These are phyloP conservation scores for Callorhinus ursinus DNA, from an alignment of 2,113 vertebrate species.

Conservation along the genomic window DNA sequence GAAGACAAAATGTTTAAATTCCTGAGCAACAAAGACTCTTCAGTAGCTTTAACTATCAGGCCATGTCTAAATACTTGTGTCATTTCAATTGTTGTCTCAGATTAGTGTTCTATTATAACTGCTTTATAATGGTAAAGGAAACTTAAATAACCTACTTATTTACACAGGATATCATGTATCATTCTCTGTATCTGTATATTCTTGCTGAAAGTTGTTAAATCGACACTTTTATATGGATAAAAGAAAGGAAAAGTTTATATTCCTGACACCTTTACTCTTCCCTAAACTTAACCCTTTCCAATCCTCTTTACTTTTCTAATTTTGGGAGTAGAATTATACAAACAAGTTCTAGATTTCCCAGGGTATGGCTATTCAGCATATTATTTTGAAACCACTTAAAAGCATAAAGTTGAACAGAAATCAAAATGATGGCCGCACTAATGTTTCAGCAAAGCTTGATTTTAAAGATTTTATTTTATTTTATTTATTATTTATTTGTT, in stretches of 20 bases:
- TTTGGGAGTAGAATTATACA: background rate
- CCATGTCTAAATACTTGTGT: background rate
- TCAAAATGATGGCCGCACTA: background rate
- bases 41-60: background rate
- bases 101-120: background rate
- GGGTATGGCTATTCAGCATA: background rate
- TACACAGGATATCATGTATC: background rate
- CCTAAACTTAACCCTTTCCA: background rate
- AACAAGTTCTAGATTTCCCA: background rate
- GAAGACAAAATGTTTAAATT: background rate
- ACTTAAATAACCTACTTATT: background rate
- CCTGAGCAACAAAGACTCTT: background rate
- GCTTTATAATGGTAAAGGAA: background rate
- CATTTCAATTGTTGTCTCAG: background rate
- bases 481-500: background rate
- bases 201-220: background rate
- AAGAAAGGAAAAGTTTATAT: background rate
- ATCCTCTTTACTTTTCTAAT: background rate
- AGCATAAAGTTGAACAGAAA: background rate
- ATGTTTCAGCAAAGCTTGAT: background rate
- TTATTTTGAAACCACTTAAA: background rate
- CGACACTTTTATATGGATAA: background rate
- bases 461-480: background rate
- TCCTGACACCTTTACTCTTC: background rate
- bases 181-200: background rate